Percentiles rank a stretch among this genome's conserved stretches.
Conservation (phyloP, 2,797 vertebrate genomes). For the Coregonus ussuriensis region DNA sequence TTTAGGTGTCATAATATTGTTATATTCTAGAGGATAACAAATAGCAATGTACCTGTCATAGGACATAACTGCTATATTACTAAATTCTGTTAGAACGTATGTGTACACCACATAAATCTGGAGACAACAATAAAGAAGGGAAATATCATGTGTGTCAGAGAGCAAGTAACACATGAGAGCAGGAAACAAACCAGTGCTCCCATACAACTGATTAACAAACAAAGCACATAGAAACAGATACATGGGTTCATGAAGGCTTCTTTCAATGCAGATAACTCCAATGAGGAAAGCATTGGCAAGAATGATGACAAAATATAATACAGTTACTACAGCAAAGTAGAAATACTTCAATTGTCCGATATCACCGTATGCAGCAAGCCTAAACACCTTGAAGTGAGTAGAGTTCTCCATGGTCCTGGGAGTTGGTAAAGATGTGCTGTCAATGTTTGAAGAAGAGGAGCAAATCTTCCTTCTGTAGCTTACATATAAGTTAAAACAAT, state of each 20-base stretch:
- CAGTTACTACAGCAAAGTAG: slow-evolving; percentile 32
- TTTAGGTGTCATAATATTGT: slow-evolving; percentile 37
- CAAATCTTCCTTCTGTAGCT: no score
- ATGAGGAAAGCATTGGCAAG: slow-evolving; percentile 14
- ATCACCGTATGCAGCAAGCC: slow-evolving; percentile 40
- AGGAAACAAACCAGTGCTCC: slow-evolving; percentile 27
- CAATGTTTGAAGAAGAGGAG: no score
- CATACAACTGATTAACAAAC: slow-evolving; percentile 26
- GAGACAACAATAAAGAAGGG: slow-evolving; percentile 11
- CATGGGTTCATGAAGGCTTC: slow-evolving; percentile 14
- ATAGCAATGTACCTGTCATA: slow-evolving; percentile 60
- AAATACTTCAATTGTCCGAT: slow-evolving; percentile 30
- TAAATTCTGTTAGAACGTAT: slow-evolving; percentile 18
- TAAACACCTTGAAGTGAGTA: slow-evolving; percentile 45
- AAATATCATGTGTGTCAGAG: slow-evolving; percentile 8
- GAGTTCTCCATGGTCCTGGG: slow-evolving; percentile 52
- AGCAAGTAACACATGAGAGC: slow-evolving; percentile 9
- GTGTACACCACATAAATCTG: slow-evolving; percentile 31
- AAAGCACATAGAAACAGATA: slow-evolving; percentile 13
- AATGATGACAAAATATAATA: slow-evolving; percentile 29
- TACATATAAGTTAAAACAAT: no score
- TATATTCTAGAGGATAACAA: slow-evolving; percentile 59
- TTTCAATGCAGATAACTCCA: slow-evolving; percentile 28
- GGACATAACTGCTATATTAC: slow-evolving; percentile 29
- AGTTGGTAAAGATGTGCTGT: no score